Evolutionary conservation across 2,113 vertebrate species (phyloP), one percentile per base, ranked within the genome.

Genomic region (Leptocoma aspasia): DNA sequence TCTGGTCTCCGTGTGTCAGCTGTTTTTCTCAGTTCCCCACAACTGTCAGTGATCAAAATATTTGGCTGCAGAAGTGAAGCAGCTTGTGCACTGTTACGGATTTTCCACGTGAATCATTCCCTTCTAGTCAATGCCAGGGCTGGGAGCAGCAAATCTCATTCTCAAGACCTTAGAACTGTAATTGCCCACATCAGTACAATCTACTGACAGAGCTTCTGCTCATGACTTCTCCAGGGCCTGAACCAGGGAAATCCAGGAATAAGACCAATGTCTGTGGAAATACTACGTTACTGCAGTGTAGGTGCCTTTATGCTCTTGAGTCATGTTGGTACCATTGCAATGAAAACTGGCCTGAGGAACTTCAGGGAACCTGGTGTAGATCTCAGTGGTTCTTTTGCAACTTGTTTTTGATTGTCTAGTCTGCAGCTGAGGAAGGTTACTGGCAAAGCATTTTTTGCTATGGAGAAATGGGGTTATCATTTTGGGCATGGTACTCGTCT

Each of bases 21-120:
- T 87, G 73, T 56, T 92, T 84, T 68, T 89, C 73, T 95, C 92
- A 23, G 84, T 82, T 96, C 90, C 73, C 70, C 57, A 47, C 81
- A 75, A 52, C 47, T 66, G 42, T 83, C 87, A 71, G 57, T 0
- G 0, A 73, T 30, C 54, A 87, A 91, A 94, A 89, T 44, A 77
- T 37, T 65, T 77, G 86, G 45, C 72, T 61, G 50, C 49, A 71
- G 69, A 92, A 78, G 42, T 63, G 60, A 80, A 78, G 52, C 60
- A 78, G 60, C 39, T 61, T 60, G 47, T 59, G 57, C 27, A 2
- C 80, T 54, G 13, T 35, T 54, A 91, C 2, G 7, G 92, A 81
- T 95, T 94, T 89, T 91, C 72, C 90, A 56, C 0, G 28, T 35
- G 28, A 91, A 71, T 68, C 39, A 30, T n/a, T 78, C 80, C 53